Conservation (phyloP, 2,797 vertebrate species). For the Rhodeus uyekii region DNA sequence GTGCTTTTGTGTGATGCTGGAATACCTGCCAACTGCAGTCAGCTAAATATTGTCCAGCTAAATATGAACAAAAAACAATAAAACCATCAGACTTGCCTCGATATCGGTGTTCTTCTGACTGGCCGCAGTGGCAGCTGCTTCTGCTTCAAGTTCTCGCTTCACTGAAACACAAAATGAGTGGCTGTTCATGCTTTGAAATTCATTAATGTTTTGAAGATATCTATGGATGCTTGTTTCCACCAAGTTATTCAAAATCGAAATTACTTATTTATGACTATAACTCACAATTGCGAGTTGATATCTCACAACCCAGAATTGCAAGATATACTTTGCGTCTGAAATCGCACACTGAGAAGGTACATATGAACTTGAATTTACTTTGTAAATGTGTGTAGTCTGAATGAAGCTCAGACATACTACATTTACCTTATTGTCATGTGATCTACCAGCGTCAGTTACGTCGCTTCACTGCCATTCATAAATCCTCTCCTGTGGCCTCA, state of each 20-base stretch:
- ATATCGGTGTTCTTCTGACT: constrained; percentile 51
- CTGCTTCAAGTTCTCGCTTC: constrained; percentile 84
- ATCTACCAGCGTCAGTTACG: not conserved
- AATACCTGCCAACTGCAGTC: not conserved
- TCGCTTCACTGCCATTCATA: not conserved
- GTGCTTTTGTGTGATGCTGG: not conserved
- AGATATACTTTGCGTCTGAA: not conserved
- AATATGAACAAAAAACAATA: not conserved
- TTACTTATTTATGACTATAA: no score
- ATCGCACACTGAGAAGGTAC: not conserved
- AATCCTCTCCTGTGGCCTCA: not conserved
- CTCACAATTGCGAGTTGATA: no score
- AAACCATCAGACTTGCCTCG: constrained; percentile 40
- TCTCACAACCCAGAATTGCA: no score
- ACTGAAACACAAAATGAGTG: constrained; percentile 71
- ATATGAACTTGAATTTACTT: not conserved
- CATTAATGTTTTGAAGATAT: not conserved
- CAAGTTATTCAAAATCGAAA: no score
- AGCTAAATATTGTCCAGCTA: not conserved
- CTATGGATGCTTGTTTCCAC: not conserved
- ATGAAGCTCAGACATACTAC: not conserved
- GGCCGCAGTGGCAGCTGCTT: constrained; percentile 73
- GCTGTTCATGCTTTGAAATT: not conserved
- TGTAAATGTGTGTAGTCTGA: not conserved
- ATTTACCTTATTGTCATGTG: not conserved